Conservation (phyloP, 2,797 vertebrate genomes). For the Percopsis omiscomaycus region DNA sequence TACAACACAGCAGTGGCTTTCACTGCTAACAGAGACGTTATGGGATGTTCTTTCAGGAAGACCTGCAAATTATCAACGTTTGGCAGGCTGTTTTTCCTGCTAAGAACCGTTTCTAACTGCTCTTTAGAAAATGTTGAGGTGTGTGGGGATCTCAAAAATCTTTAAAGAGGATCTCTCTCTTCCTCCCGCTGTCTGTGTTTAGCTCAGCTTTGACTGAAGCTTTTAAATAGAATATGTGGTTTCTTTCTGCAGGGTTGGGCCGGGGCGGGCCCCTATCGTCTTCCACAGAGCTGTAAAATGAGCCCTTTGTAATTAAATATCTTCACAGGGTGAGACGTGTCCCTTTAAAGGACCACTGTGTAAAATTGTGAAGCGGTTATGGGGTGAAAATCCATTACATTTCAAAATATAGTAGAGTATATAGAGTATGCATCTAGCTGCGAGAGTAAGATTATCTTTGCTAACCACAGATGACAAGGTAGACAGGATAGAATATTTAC, state of each 20-base stretch:
- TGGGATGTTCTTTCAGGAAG: conserved; percentile 3
- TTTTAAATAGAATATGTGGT: conserved; percentile 51
- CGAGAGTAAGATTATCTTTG: too few relatives aligned
- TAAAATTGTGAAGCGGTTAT: too few relatives aligned
- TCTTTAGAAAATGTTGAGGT: conserved; percentile 47
- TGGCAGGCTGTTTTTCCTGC: conserved; percentile 21
- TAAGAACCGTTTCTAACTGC: conserved; percentile 47
- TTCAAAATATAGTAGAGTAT: too few relatives aligned
- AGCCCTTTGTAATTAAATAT: conserved; percentile 68
- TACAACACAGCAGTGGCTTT: too few relatives aligned
- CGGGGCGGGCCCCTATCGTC: conserved; percentile 32
- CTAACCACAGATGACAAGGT: too few relatives aligned
- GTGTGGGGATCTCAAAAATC: conserved; percentile 42
- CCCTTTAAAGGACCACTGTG: too few relatives aligned
- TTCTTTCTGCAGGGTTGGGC: conserved; percentile 38
- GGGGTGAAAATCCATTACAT: too few relatives aligned
- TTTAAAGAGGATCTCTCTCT: conserved; percentile 58
- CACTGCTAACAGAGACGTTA: too few relatives aligned
- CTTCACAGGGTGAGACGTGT: conserved; percentile 15
- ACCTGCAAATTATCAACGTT: conserved; percentile 27
- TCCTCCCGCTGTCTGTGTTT: conserved; percentile 61
- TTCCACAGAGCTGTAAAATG: conserved; percentile 52
- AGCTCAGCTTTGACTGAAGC: conserved; percentile 48
- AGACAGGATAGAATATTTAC: too few relatives aligned
- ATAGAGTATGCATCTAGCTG: too few relatives aligned